Conservation (phyloP, 1,140 invertebrate genomes). For the Melanaphis sacchari region DNA sequence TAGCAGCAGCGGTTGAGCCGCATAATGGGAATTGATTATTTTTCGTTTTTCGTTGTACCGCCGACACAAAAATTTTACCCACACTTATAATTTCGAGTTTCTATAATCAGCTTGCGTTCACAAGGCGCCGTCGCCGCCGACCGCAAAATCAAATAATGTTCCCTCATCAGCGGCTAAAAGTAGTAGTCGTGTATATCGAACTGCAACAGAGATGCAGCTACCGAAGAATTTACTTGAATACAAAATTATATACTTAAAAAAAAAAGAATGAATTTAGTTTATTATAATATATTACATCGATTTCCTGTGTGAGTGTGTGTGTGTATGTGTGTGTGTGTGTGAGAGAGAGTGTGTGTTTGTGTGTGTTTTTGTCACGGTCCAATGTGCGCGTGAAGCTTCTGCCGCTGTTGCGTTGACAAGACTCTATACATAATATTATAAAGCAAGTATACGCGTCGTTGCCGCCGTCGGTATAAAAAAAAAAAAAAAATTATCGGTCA, state of each 20-base stretch:
- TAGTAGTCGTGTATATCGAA: not conserved
- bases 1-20: not conserved
- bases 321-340: not conserved
- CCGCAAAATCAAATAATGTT: conserved; percentile 55
- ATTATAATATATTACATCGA: conserved; percentile 23
- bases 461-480: conserved; percentile 4
- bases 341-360: not conserved
- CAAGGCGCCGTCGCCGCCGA: conserved; percentile 36
- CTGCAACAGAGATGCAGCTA: not conserved
- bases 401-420: not conserved
- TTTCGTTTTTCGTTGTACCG: conserved; percentile 17
- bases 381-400: not conserved
- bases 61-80: conserved; percentile 18
- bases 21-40: conserved; percentile 52
- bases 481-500: conserved; percentile 33
- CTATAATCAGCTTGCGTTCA: conserved; percentile 38
- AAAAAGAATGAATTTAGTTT: not conserved
- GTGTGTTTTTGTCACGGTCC: conserved; percentile 14
- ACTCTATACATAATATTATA: not conserved
- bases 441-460: conserved; percentile 6
- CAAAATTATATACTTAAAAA: no score
- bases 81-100: not conserved
- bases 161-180: not conserved
- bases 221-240: conserved; percentile 5
- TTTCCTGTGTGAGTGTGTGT: not conserved